Evolutionary conservation across 2,888 invertebrate genomes (phyloP).

Genomic region (Barypeithes pellucidus): DNA sequence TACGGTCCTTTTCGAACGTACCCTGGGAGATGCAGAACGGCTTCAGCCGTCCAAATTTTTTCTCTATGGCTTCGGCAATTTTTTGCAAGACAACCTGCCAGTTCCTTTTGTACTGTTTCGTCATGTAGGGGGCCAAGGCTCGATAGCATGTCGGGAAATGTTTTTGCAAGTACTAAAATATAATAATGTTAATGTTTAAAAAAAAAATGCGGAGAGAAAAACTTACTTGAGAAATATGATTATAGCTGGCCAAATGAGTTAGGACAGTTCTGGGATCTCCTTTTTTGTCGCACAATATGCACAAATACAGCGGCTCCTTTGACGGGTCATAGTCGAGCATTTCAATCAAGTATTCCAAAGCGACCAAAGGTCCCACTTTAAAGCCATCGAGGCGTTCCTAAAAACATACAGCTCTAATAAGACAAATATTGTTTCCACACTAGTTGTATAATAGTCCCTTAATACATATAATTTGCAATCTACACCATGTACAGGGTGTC

Average conservation of each 20-base stretch:
- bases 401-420: no score
- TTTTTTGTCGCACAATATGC: conserved; percentile 85
- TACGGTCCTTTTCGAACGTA: conserved; percentile 80
- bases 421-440: no score
- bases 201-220: neutral
- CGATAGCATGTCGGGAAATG: conserved; percentile 78
- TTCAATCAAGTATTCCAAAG: conserved; percentile 87
- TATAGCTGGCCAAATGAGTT: conserved; percentile 84
- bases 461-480: no score
- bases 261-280: conserved; percentile 86
- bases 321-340: conserved; percentile 77
- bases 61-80: conserved; percentile 80
- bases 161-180: conserved; percentile 80
- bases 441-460: no score
- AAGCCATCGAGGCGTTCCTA: conserved; percentile 73
- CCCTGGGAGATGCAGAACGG: conserved; percentile 80
- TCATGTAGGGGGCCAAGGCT: conserved; percentile 76
- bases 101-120: conserved; percentile 74
- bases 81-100: conserved; percentile 72
- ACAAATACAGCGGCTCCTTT: conserved; percentile 83
- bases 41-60: conserved; percentile 80
- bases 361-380: conserved; percentile 74
- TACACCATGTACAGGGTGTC: no score
- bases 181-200: neutral
- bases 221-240: conserved; percentile 73